Percentiles rank a stretch among this genome's conserved stretches.
Evolutionary conservation across 2,113 vertebrate species (phyloP).

Genomic region (Lonchura striata): DNA sequence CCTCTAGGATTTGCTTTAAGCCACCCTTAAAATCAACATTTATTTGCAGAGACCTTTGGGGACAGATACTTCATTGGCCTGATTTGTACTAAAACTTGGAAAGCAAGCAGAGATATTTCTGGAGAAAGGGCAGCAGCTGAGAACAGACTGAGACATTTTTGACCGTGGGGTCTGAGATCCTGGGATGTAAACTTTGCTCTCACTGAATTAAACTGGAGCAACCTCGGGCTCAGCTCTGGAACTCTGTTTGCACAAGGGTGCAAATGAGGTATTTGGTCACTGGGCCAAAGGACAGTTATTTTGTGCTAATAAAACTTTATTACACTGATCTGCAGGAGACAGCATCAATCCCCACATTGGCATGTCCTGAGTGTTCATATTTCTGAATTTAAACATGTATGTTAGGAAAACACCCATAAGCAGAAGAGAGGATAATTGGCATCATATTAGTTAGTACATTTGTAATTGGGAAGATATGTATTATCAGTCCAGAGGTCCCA

Average conservation of each 20-base stretch:
- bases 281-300: neutral
- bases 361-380: neutral
- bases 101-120: neutral
- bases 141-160: neutral
- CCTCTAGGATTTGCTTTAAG: neutral
- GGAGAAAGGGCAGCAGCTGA: neutral
- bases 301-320: neutral
- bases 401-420: neutral
- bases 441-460: neutral
- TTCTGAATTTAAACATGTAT: neutral
- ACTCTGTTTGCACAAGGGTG: neutral
- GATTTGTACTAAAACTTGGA: neutral
- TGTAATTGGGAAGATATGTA: neutral
- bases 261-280: neutral
- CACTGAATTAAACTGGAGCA: neutral
- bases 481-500: neutral
- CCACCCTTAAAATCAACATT: neutral
- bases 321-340: neutral
- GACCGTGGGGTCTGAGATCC: neutral
- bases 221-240: neutral
- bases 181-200: neutral
- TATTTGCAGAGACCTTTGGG: neutral
- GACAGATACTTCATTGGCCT: neutral
- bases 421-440: neutral
- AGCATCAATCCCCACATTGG: rapidly evolving